Evolutionary conservation across 2,888 invertebrate species (phyloP).

Genomic region (Siphlonurus alternatus): DNA sequence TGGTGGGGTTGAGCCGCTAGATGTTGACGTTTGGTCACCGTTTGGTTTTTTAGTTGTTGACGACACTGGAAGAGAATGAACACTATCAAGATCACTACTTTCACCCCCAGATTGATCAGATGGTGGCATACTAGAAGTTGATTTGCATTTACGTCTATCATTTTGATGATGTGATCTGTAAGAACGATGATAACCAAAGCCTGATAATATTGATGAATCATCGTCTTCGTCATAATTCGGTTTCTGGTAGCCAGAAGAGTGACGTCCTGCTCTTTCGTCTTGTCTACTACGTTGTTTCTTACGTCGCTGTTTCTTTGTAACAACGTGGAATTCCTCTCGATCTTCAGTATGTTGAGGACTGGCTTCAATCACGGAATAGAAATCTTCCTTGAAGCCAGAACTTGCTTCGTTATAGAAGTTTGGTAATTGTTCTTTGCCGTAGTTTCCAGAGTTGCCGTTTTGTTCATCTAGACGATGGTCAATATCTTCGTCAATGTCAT

Average conservation of each 20-base stretch:
- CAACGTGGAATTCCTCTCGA: constrained; percentile 70
- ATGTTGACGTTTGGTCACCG: constrained; percentile 12
- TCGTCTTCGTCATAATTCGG: not conserved
- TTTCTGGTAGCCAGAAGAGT: not conserved
- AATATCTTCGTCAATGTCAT: not conserved
- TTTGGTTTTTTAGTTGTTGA: constrained; percentile 19
- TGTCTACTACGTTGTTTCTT: constrained; percentile 40
- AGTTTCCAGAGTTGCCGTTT: not conserved
- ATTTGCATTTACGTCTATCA: constrained; percentile 33
- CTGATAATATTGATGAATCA: too few species aligned
- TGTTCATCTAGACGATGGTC: not conserved
- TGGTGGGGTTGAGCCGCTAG: constrained; percentile 24
- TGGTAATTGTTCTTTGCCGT: not conserved
- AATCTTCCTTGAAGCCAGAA: constrained; percentile 6
- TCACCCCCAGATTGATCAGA: constrained; percentile 65
- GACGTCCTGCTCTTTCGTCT: constrained; percentile 1
- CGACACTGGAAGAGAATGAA: constrained; percentile 60
- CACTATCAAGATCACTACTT: constrained; percentile 55
- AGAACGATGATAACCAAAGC: constrained; percentile 10
- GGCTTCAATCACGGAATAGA: constrained; percentile 5
- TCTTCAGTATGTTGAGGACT: constrained; percentile 14
- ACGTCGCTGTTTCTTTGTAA: constrained; percentile 64
- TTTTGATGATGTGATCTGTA: constrained; percentile 18
- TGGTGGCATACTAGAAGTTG: constrained; percentile 63
- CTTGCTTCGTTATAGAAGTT: not conserved